These are phyloP conservation scores for Eudasyphora cyanicolor DNA, from an alignment of 2,888 invertebrate species.

Conservation along the genomic window DNA sequence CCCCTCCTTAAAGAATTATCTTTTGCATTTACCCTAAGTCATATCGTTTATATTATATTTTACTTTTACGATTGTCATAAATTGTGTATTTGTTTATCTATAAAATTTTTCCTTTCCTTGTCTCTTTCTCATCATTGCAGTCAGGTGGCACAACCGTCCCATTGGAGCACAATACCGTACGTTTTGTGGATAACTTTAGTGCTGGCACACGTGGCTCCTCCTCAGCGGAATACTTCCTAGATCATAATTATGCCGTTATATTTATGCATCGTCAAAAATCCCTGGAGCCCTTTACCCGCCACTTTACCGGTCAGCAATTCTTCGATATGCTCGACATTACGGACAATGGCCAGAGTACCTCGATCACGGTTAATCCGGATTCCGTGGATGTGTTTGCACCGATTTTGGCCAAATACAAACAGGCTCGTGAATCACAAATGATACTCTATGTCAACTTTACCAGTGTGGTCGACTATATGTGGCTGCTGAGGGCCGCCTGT, in stretches of 20 bases:
- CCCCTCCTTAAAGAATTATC: no score
- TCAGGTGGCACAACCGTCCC: constrained; percentile 99
- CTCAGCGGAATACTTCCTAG: constrained; percentile 97
- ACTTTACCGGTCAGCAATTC: constrained; percentile 89
- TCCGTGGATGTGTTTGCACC: constrained; percentile 87
- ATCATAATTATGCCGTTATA: constrained; percentile 93
- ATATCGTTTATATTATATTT: neutral
- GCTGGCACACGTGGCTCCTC: constrained; percentile 96
- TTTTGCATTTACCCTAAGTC: neutral
- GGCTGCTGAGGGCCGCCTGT: constrained; percentile 91
- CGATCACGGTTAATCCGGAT: constrained; percentile 86
- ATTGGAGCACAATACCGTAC: constrained; percentile 96
- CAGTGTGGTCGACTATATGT: constrained; percentile 94
- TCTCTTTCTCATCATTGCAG: constrained; percentile 80
- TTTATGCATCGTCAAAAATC: constrained; percentile 96
- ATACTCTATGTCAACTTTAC: constrained; percentile 90
- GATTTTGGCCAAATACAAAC: constrained; percentile 88
- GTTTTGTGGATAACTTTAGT: constrained; percentile 99
- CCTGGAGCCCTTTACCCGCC: constrained; percentile 93
- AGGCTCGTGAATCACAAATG: constrained; percentile 87
- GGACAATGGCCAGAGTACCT: constrained; percentile 83
- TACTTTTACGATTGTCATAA: neutral
- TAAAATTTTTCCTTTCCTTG: constrained; percentile 7
- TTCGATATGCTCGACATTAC: constrained; percentile 87
- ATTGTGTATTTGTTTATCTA: neutral